A percentile compares a stretch with the other conserved stretches of the same genome.
These are phyloP conservation scores for Allacma fusca DNA, from an alignment of 2,888 invertebrate genomes.

Conservation along the genomic window DNA sequence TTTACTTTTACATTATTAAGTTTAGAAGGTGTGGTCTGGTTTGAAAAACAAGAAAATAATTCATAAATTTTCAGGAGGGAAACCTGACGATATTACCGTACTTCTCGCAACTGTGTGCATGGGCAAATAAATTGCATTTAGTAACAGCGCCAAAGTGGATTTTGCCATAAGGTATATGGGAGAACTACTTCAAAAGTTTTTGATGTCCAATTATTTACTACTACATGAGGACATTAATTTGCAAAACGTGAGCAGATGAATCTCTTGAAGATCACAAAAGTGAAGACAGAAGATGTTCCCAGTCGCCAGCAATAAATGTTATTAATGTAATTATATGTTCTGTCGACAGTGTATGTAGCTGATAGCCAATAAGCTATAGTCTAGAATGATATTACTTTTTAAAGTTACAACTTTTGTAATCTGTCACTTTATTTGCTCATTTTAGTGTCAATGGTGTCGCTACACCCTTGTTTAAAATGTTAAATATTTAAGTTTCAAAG, in stretches of 20 bases:
- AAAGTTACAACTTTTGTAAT: background rate
- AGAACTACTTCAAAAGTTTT: background rate
- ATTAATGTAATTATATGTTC: background rate
- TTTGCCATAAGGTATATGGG: background rate
- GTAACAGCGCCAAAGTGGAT: conserved; percentile 1
- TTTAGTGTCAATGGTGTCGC: background rate
- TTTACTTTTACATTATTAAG: background rate
- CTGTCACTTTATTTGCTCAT: conserved; percentile 26
- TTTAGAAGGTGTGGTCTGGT: background rate
- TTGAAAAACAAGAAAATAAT: conserved; percentile 62
- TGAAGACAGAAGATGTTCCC: background rate
- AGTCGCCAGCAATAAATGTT: conserved; percentile 12
- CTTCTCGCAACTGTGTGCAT: conserved; percentile 53
- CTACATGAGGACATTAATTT: background rate
- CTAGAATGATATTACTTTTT: background rate
- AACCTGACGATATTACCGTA: conserved; percentile 78
- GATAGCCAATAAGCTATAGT: background rate
- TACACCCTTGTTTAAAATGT: background rate
- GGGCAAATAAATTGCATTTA: conserved; percentile 51
- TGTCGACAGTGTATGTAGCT: background rate
- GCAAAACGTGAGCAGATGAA: background rate
- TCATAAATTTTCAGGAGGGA: conserved; percentile 94
- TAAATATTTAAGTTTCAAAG: background rate
- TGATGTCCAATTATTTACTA: background rate
- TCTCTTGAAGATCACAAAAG: background rate